Base-by-base conservation (phyloP, 2,888 invertebrate genomes). In the Pandemis corylana region DNA sequence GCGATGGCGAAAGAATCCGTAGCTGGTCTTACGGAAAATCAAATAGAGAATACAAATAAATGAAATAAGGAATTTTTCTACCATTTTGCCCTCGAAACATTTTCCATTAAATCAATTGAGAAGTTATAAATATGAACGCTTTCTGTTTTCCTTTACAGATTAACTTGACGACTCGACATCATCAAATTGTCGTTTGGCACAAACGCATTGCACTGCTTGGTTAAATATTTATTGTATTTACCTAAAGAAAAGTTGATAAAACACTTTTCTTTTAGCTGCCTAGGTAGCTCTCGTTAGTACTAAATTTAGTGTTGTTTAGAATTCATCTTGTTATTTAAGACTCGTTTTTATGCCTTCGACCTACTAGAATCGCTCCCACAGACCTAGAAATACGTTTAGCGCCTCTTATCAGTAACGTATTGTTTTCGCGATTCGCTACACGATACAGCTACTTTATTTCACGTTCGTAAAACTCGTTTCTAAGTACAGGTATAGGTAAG, bases 331-430 rank as follows among this genome's bases (percentile, higher is more conserved):
- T 68, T 65, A 56, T 42, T 67, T 28, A 36, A 68, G 53, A 61
- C 49, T 41, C 46, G 59, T 67, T 49, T 63, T 13, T 41, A 70
- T 59, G 64, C 20, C 72, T 72, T 77, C 72, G 77, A 46, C 53
- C 77, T 68, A 71, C 56, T 70, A 76, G 46, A 41, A 49, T 68
- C 41, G 56, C 67, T 67, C 70, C 68, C 72, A 71, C 61, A 78
- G 75, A 77, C 74, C 76, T 71, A 74, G 68, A 72, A 74, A 75
- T 68, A 72, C 75, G 65, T 76, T 76, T 77, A 76, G 67, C 75
- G 68, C 72, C 66, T 77, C 75, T 78, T 78, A 77, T 77, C 77
- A 70, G 74, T 73, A 64, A 68, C 70, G 70, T 74, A 69, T 74
- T 76, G 76, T 73, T 73, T 75, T 76, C 70, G 41, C 44, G 69